Conservation (phyloP, 2,888 invertebrate genomes). For the Caenorhabditis sp. region DNA sequence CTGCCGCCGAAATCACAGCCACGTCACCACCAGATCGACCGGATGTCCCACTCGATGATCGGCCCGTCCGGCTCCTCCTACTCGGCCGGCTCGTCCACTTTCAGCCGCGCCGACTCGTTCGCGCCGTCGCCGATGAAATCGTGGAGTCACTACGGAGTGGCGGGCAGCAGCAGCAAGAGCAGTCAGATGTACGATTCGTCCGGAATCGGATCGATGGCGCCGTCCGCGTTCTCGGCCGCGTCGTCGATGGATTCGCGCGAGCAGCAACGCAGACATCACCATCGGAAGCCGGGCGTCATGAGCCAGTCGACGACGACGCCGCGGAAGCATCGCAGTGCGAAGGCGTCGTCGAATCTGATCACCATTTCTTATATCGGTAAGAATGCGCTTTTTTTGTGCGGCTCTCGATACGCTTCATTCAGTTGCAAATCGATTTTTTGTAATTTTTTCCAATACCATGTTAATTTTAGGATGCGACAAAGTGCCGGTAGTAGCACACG, state of each 20-base stretch:
- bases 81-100: constrained; percentile 25
- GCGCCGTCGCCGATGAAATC: constrained; percentile 40
- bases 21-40: constrained; percentile 46
- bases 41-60: constrained; percentile 46
- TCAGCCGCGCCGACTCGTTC: constrained; percentile 26
- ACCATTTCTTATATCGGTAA: constrained; percentile 54
- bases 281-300: constrained; percentile 25
- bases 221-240: constrained; percentile 58
- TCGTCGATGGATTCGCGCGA: constrained; percentile 34
- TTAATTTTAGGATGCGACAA: constrained; percentile 63
- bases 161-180: constrained; percentile 19
- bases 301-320: constrained; percentile 25
- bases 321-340: constrained; percentile 30
- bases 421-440: neutral
- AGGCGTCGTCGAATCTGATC: constrained; percentile 46
- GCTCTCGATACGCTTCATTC: neutral
- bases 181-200: constrained; percentile 62
- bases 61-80: neutral
- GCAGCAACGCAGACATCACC: constrained; percentile 4
- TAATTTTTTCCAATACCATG: neutral
- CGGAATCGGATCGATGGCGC: constrained; percentile 65
- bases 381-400: neutral
- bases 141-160: neutral
- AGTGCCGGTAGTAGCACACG: constrained; percentile 73
- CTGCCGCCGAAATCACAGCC: neutral